Evolutionary conservation across 2,888 invertebrate genomes (phyloP).

Genomic region (Eupelmus urozonus): DNA sequence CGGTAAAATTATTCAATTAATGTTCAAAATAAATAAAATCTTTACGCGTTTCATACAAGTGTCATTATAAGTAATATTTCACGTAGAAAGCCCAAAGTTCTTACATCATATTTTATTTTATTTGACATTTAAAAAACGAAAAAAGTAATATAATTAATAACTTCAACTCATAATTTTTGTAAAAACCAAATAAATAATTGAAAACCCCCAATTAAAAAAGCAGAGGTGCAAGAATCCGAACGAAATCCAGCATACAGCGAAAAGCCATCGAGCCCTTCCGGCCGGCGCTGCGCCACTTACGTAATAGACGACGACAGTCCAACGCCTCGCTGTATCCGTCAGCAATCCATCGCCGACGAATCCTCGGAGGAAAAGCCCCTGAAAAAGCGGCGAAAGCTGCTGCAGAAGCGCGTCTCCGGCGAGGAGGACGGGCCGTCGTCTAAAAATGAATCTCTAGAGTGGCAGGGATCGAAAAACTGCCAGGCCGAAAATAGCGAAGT

Average conservation of each 20-base stretch:
- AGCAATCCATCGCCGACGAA: conserved; percentile 17
- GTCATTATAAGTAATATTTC: too few relatives aligned
- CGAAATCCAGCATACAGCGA: not conserved
- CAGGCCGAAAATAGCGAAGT: conserved; percentile 33
- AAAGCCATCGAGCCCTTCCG: not conserved
- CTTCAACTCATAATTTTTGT: not conserved
- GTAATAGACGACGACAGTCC: conserved; percentile 27
- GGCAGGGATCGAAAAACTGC: not conserved
- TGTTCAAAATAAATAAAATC: too few relatives aligned
- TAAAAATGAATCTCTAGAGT: conserved; percentile 27
- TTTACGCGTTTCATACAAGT: too few relatives aligned
- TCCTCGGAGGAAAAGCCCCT: conserved; percentile 22
- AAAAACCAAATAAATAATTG: too few relatives aligned
- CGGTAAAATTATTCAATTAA: conserved; percentile 12
- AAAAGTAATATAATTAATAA: not conserved
- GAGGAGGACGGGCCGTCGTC: not conserved
- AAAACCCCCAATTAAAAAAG: not conserved
- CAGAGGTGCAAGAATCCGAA: not conserved
- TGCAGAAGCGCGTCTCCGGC: conserved; percentile 8
- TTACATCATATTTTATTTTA: not conserved
- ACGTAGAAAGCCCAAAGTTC: too few relatives aligned
- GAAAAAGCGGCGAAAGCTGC: conserved; percentile 39
- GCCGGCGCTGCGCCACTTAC: conserved; percentile 52
- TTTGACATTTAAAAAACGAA: not conserved
- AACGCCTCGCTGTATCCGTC: not conserved